Base-by-base conservation (phyloP, 64 coral and sea anemone species). In the Orbicella faveolata region DNA sequence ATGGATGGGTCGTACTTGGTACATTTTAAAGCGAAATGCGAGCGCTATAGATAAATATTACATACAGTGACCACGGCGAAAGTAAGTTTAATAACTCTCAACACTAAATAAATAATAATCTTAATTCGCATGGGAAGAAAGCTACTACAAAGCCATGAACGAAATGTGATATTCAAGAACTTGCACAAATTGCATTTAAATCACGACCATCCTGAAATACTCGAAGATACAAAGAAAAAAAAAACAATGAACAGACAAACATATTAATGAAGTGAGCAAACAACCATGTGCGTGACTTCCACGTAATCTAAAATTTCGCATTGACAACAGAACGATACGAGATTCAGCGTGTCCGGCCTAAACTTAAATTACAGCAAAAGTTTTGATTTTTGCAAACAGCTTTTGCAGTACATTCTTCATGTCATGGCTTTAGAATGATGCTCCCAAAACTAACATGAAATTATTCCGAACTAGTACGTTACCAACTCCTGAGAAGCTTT, bases 171-270 rank as follows among this genome's bases (percentile, higher is more conserved):
- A 79, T 79, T 79, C 77, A 41, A 20, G 16, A 41, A 37, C 51
- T 79, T 79, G 44, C 41, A 41, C 77, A 79, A 79, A 79, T 54
- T 79, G 77, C 77, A 78, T 78, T 78, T 78, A 78, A 78, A 78
- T 78, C 16, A 36, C 48, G 37, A 78, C 76, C 76, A 78, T 78
- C 76, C 44, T 78, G 76, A 78, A 78, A 78, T 78, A 13, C 19
- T 3, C 76, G 39, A 53, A 4, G 37, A 63, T 63, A 41, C 2
- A 4, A 41, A 41, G 4, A 41, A 41, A 41, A 41, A 41, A 41
- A 4, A 41, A 41, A 41, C 39, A 41, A 41, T 4, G 0, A 30
- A 30, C 30, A 30, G 30, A 30, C 30, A 41, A 41, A 41, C 4
- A 41, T 41, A 41, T 41, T 4, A 30, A 30, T 30, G 30, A 30